Percentiles rank a stretch among this genome's conserved stretches.
Evolutionary conservation across 2,797 vertebrate genomes (phyloP).

Genomic region (Eleutherodactylus coqui): DNA sequence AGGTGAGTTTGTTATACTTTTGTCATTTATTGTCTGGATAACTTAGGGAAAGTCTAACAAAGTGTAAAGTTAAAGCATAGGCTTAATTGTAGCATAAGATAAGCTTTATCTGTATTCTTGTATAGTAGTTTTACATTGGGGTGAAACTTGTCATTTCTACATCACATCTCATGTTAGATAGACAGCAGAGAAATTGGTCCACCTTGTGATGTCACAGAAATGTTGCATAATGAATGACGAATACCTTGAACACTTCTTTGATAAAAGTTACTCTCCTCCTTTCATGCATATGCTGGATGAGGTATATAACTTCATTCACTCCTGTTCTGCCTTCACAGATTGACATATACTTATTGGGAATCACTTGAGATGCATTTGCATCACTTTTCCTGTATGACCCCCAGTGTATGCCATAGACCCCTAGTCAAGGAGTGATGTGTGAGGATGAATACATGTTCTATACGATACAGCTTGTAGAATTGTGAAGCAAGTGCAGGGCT

Average conservation of each 20-base stretch:
- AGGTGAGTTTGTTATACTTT: constrained; percentile 47
- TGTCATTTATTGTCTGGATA: not conserved
- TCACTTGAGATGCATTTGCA: not conserved
- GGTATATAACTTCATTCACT: not conserved
- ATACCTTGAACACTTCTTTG: not conserved
- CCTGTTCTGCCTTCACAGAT: not conserved
- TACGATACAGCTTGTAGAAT: not conserved
- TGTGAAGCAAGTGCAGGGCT: constrained; percentile 1
- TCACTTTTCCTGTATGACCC: not conserved
- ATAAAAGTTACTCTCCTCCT: not conserved
- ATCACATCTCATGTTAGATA: not conserved
- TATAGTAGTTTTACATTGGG: not conserved
- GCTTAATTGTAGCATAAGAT: not conserved
- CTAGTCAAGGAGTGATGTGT: not conserved
- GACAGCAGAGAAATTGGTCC: not conserved
- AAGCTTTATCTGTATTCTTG: not conserved
- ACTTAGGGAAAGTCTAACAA: not conserved
- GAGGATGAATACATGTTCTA: not conserved
- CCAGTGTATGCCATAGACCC: not conserved
- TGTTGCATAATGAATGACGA: not conserved
- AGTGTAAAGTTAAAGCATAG: not conserved
- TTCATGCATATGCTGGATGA: not conserved
- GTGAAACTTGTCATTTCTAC: not conserved
- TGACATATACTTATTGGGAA: not conserved
- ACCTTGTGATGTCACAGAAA: not conserved